These are phyloP conservation scores for Aricia artaxerxes DNA, from an alignment of 2,888 invertebrate genomes.

Conservation along the genomic window DNA sequence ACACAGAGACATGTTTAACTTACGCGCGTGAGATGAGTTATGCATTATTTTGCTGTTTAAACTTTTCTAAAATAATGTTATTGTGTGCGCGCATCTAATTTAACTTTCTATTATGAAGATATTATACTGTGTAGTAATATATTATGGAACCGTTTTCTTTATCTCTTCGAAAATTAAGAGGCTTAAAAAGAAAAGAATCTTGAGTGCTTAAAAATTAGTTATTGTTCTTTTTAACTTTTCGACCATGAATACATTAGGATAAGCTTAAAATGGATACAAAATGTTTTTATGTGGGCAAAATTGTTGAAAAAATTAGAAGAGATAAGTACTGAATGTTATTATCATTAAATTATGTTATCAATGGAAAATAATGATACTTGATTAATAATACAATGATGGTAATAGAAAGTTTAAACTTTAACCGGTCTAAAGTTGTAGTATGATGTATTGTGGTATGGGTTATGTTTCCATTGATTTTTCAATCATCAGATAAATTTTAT, in stretches of 20 bases:
- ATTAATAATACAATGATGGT: no score
- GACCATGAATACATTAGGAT: background rate
- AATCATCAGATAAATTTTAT: no score
- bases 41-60: no score
- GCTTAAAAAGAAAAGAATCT: conserved; percentile 3
- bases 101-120: background rate
- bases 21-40: no score
- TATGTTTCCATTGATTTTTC: no score
- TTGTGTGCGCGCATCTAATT: background rate
- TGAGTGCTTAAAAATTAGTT: conserved; percentile 4
- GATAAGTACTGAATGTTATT: background rate
- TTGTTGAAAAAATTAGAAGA: background rate
- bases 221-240: conserved; percentile 14
- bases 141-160: background rate
- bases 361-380: no score
- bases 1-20: no score
- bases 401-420: no score
- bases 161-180: background rate
- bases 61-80: no score
- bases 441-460: no score
- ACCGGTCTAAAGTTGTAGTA: no score
- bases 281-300: background rate
- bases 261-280: background rate
- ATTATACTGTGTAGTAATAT: background rate
- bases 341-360: no score